Conservation (phyloP, 2,113 vertebrate species). For the Heterotilapia buettikoferi region DNA sequence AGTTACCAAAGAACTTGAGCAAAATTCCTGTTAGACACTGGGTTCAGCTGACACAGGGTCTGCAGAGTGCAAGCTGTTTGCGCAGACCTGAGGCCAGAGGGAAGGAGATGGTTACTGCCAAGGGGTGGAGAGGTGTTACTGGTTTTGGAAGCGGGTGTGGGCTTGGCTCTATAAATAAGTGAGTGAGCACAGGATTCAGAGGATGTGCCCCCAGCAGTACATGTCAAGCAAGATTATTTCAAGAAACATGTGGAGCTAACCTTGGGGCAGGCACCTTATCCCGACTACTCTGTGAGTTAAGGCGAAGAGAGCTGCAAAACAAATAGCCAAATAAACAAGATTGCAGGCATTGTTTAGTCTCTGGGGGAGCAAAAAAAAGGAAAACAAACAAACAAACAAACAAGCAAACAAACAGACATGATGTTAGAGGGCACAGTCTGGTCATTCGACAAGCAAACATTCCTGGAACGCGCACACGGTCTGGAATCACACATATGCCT, state of each 20-base stretch:
- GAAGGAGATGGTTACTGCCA: conserved; percentile 30
- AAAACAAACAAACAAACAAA: not conserved
- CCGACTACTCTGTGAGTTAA: conserved; percentile 97
- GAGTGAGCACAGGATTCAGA: conserved; percentile 63
- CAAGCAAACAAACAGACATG: conserved; percentile 46
- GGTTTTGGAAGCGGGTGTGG: not conserved
- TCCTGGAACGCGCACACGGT: not conserved
- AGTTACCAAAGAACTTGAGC: conserved; percentile 4
- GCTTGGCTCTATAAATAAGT: conserved; percentile 63
- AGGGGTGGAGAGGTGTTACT: conserved; percentile 27
- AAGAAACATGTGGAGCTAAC: conserved; percentile 91
- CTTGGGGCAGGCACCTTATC: conserved; percentile 97
- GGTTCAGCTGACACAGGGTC: conserved; percentile 9
- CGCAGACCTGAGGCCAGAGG: conserved; percentile 20
- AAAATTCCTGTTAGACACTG: conserved; percentile 25
- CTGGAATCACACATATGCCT: conserved; percentile 54
- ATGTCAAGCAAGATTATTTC: conserved; percentile 78
- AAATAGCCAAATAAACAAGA: conserved; percentile 92
- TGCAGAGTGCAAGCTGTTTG: conserved; percentile 19
- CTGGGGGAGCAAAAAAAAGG: conserved; percentile 1
- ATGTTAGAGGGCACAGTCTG: conserved; percentile 79
- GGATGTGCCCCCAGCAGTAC: conserved; percentile 68
- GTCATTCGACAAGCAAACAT: conserved; percentile 74
- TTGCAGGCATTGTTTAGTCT: conserved; percentile 58
- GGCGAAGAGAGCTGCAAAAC: conserved; percentile 99